Base-by-base conservation (phyloP, 2,888 invertebrate genomes). In the Lamellibrachia columna region DNA sequence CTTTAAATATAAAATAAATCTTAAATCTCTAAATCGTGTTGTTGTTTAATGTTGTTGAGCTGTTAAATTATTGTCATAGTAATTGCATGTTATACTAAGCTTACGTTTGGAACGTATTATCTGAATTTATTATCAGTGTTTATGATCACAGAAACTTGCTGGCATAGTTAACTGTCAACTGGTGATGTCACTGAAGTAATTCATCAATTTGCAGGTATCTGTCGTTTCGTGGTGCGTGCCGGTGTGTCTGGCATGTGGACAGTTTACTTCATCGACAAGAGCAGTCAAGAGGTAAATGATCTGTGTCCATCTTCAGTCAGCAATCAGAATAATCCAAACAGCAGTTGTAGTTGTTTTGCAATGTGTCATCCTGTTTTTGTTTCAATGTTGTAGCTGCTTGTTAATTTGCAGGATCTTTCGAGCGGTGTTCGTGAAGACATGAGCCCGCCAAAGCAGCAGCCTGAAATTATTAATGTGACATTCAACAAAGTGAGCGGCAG, bases 201-300 rank as follows among this genome's bases (percentile, higher is more conserved):
- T 11, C 9, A 15, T 92, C 90, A 92, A n/a, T 58, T 95, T 93
- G n/a, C 92, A 96, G 98, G 98, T 9, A 97, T 99, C 95, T 99
- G 99, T 96, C 97, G 99, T 2, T 97, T 99, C 96, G 98, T 98
- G 28, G 98, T 98, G 9, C 99, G 99, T 97, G 98, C 98, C 90
- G 98, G 98, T 92, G 98, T 99, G 95, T 98, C 98, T 94, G 99
- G 99, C 55, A 97, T 98, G 95, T 99, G 99, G 99, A 99, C 98
- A 4, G 99, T 99, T 93, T 99, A 99, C 96, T 98, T 99, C 98
- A 96, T 97, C 53, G 97, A 97, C 40, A 91, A 93, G 52, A 92
- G 92, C 11, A 60, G 90, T 22, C 75, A 75, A 75, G 92, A 92
- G 90, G 92, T 92, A 75, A 60, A 40, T 40, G 40, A 75, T 52